Evolutionary conservation across 2,113 vertebrate species (phyloP).

Genomic region (Cyrtonyx montezumae): DNA sequence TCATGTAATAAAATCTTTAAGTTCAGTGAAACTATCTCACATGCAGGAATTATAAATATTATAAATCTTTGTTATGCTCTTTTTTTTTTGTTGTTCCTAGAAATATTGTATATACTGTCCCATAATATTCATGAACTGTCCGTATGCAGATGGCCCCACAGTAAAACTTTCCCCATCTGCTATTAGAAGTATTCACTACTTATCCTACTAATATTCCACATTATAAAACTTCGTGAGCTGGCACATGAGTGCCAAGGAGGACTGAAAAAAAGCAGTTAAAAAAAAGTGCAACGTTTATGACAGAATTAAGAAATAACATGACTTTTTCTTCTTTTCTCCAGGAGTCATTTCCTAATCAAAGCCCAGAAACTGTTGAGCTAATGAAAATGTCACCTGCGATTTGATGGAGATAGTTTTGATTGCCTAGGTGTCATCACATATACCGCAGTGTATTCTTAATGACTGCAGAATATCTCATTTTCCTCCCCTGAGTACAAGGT

Average conservation of each 20-base stretch:
- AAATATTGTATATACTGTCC: not conserved
- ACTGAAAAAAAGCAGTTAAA: not conserved
- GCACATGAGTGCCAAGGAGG: not conserved
- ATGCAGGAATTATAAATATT: not conserved
- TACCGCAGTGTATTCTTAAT: not conserved
- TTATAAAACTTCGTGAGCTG: not conserved
- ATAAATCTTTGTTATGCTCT: not conserved
- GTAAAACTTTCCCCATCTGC: not conserved
- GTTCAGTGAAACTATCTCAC: not conserved
- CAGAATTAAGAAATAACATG: not conserved
- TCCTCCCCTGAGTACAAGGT: not conserved
- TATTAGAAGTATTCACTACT: not conserved
- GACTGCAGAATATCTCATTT: constrained; percentile 5
- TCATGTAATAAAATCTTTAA: not conserved
- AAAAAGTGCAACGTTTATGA: not conserved
- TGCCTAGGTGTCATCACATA: not conserved
- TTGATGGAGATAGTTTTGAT: not conserved
- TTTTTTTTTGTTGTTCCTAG: not conserved
- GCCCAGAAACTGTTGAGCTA: constrained; percentile 45
- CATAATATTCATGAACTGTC: not conserved
- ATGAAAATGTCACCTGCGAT: constrained; percentile 34
- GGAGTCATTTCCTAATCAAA: constrained; percentile 42
- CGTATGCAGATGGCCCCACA: not conserved
- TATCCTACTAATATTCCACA: not conserved
- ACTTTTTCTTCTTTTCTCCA: not conserved